A percentile compares a stretch with the other conserved stretches of the same genome.
phyloP scores from a whole-genome alignment of 1,140 invertebrate genomes.

The Bombus superbus region DNA sequence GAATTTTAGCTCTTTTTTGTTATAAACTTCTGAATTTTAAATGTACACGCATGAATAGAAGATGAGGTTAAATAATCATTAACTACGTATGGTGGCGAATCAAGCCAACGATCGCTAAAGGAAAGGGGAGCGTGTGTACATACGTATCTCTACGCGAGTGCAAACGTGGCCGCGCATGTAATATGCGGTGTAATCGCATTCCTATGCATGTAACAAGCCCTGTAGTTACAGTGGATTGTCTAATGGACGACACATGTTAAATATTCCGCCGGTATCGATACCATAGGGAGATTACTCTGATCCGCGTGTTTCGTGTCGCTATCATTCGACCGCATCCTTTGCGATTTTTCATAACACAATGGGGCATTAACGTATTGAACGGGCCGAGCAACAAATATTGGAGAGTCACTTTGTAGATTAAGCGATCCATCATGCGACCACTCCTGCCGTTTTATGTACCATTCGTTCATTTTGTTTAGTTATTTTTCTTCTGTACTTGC shows the following conservation, averaged over 20 bases:
- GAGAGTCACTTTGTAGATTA: conserved; percentile 35
- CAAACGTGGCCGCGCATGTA: conserved; percentile 53
- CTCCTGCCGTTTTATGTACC: not conserved
- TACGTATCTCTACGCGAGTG: conserved; percentile 8
- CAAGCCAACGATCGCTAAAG: conserved; percentile 32
- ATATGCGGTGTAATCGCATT: conserved; percentile 65
- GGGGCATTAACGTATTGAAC: conserved; percentile 9
- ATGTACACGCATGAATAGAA: conserved; percentile 18
- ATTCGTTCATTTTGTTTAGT: not conserved
- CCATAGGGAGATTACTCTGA: not conserved
- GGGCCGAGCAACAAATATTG: conserved; percentile 4
- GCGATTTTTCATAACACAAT: conserved; percentile 24
- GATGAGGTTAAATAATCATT: conserved; percentile 49
- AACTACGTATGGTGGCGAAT: conserved; percentile 22
- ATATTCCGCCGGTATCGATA: conserved; percentile 29
- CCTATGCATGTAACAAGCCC: conserved; percentile 55
- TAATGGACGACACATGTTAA: conserved; percentile 62
- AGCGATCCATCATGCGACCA: conserved; percentile 9
- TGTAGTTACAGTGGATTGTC: conserved; percentile 54
- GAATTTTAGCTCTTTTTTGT: not conserved
- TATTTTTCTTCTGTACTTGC: not conserved
- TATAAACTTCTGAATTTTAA: not conserved
- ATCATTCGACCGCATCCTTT: not conserved
- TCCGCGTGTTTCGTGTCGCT: not conserved
- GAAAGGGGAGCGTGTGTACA: conserved; percentile 10